Percentiles rank a stretch among this genome's conserved stretches.
phyloP scores from a whole-genome alignment of 2,888 invertebrate species.

The Dolichopus griseipennis region DNA sequence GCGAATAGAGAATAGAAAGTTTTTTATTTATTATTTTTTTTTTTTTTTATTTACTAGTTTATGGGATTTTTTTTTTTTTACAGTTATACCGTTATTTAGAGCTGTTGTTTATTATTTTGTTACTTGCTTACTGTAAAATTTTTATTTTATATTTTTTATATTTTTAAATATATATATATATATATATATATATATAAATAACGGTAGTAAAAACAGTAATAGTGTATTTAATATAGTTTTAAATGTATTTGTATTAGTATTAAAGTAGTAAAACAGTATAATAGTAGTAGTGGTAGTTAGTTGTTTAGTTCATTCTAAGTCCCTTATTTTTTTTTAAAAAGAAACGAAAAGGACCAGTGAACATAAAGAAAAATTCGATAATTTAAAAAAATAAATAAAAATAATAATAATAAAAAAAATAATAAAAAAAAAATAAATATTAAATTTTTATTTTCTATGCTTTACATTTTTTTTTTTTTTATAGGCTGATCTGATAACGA shows the following conservation, averaged over 20 bases:
- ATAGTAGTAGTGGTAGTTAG: neutral
- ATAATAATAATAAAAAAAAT: neutral
- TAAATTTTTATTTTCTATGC: too few species aligned
- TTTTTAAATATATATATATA: neutral
- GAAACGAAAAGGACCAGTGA: conserved; percentile 2
- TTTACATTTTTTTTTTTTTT: neutral
- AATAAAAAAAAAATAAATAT: too few species aligned
- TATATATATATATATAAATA: too few species aligned
- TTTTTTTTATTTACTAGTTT: conserved; percentile 4
- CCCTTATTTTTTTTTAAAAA: neutral
- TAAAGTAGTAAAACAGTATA: neutral
- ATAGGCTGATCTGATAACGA: conserved; percentile 4
- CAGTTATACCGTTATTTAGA: neutral
- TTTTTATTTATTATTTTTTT: neutral
- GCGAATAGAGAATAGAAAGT: conserved; percentile 4
- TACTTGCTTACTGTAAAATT: neutral
- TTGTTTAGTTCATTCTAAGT: neutral
- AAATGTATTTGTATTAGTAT: too few species aligned
- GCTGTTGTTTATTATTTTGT: neutral
- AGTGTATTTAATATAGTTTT: neutral
- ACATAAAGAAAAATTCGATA: conserved; percentile 6
- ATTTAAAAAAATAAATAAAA: neutral
- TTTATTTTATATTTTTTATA: neutral
- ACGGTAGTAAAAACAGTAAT: too few species aligned
- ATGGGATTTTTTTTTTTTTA: neutral